phyloP scores from a whole-genome alignment of 2,797 vertebrate species.

The Artibeus lituratus region DNA sequence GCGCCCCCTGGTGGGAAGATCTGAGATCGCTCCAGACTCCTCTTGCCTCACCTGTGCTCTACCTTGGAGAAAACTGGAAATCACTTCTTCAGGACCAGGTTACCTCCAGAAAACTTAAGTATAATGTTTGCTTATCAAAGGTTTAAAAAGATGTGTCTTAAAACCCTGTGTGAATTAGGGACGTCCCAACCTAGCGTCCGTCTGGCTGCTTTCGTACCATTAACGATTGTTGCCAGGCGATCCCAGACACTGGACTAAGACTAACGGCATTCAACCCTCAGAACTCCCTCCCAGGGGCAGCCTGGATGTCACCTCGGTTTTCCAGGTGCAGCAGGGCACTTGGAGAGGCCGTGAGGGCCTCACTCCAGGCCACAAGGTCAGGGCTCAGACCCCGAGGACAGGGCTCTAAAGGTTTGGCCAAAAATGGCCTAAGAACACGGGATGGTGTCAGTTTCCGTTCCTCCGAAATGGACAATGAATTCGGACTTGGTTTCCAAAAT shows the following conservation, averaged over 20 bases:
- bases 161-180: neutral
- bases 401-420: no score
- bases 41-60: accelerated
- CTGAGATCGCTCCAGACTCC: neutral
- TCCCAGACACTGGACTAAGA: neutral
- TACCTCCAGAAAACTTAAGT: neutral
- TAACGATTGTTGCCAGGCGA: accelerated
- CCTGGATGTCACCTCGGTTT: neutral
- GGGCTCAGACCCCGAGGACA: no score
- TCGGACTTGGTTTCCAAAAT: no score
- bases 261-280: neutral
- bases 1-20: accelerated
- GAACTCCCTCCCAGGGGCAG: neutral
- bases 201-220: accelerated
- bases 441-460: no score
- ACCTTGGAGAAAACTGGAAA: neutral
- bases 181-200: neutral
- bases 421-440: no score
- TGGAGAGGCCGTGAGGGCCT: accelerated
- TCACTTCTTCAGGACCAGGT: neutral
- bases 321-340: neutral
- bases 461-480: no score
- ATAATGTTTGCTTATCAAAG: no score
- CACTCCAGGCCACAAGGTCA: neutral
- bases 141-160: neutral